phyloP scores from a whole-genome alignment of 53 echinoderm and acorn worm species.

The Patiria pectinifera region DNA sequence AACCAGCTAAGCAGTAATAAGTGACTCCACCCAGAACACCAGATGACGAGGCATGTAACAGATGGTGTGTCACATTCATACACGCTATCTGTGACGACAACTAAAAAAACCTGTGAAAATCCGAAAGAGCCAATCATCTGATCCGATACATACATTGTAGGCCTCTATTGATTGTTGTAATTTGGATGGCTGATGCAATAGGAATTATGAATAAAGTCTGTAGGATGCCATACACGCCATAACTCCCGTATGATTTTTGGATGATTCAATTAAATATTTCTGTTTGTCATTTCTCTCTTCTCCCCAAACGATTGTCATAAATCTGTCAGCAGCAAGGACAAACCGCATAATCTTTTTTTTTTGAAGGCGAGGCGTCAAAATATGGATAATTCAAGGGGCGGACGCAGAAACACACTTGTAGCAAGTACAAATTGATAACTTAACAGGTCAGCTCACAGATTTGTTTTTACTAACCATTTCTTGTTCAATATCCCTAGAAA shows the following conservation, averaged over 20 bases:
- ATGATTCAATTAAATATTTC: slow-evolving; percentile 27
- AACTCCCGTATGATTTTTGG: not conserved
- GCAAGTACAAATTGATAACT: not conserved
- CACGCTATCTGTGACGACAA: slow-evolving; percentile 7
- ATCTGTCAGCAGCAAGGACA: not conserved
- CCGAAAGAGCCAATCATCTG: not conserved
- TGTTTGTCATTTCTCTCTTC: not conserved
- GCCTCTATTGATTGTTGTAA: not conserved
- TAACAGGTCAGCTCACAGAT: not conserved
- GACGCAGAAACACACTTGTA: not conserved
- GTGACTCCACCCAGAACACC: slow-evolving; percentile 1
- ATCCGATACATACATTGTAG: not conserved
- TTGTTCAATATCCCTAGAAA: too few species aligned
- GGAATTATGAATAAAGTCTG: not conserved
- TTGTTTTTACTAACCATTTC: too few species aligned
- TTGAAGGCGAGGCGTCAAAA: not conserved
- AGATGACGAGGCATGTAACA: not conserved
- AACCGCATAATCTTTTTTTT: not conserved
- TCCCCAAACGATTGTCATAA: not conserved
- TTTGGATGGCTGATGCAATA: slow-evolving; percentile 46
- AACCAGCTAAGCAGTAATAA: not conserved
- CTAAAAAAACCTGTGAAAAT: not conserved
- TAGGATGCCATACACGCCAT: not conserved
- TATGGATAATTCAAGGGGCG: not conserved
- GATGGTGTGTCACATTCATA: not conserved